Evolutionary conservation across 2,797 vertebrate genomes (phyloP).

Genomic region (Selene dorsalis): DNA sequence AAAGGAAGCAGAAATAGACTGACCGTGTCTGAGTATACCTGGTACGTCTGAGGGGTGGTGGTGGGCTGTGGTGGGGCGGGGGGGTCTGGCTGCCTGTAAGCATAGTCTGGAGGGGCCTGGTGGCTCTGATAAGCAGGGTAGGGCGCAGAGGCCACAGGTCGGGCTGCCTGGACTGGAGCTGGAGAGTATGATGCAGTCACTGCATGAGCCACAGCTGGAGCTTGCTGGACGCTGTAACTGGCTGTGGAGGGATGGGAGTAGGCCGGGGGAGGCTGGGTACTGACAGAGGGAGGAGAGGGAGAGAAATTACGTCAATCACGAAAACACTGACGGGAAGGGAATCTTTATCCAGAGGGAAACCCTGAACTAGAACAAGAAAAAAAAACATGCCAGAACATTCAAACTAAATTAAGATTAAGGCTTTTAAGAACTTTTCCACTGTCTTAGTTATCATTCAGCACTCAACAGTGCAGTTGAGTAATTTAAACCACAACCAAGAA

Average conservation of each 20-base stretch:
- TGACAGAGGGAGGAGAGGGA: conserved; percentile 48
- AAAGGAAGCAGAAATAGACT: conserved; percentile 68
- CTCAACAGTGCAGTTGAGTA: no score
- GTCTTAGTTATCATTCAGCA: no score
- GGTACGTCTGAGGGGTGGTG: conserved; percentile 83
- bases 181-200: conserved; percentile 81
- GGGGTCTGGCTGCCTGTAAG: conserved; percentile 76
- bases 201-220: conserved; percentile 74
- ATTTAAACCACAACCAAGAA: neutral
- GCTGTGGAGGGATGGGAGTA: conserved; percentile 82
- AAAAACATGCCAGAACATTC: neutral
- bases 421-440: neutral
- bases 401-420: neutral
- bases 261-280: conserved; percentile 78
- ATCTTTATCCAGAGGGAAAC: neutral
- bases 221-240: conserved; percentile 79
- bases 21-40: conserved; percentile 84
- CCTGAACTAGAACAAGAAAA: neutral
- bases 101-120: conserved; percentile 81
- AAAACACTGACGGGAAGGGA: no score
- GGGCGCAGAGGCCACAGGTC: conserved; percentile 69
- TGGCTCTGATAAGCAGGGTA: conserved; percentile 80
- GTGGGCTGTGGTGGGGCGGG: conserved; percentile 78
- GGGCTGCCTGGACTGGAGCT: conserved; percentile 70
- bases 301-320: neutral